Conservation (phyloP, 2,888 invertebrate genomes). For the Rhodophaea formosa region DNA sequence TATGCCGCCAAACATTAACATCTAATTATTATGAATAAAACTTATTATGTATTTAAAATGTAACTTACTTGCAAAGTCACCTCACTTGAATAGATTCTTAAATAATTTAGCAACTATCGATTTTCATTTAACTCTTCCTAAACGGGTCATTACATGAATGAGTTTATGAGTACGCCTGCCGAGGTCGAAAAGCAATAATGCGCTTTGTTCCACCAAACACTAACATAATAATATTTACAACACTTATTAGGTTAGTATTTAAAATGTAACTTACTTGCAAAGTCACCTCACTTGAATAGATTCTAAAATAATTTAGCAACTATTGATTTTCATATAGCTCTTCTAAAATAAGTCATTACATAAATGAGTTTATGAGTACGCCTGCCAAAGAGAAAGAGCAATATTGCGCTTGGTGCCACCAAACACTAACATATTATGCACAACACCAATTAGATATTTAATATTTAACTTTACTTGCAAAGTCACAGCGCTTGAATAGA, state of each 20-base stretch:
- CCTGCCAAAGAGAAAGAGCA: constrained; percentile 60
- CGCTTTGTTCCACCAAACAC: constrained; percentile 66
- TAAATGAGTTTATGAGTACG: constrained; percentile 68
- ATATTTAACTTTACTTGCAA: too few relatives aligned
- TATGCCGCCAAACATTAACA: constrained; percentile 64
- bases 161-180: constrained; percentile 63
- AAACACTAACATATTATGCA: too few relatives aligned
- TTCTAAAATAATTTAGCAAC: constrained; percentile 32
- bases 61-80: too few relatives aligned
- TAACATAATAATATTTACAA: too few relatives aligned
- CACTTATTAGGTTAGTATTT: too few relatives aligned
- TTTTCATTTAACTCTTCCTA: constrained; percentile 73
- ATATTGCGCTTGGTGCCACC: constrained; percentile 71
- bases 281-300: constrained; percentile 1
- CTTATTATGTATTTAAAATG: too few relatives aligned
- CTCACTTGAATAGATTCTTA: constrained; percentile 4
- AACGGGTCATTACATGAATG: constrained; percentile 71
- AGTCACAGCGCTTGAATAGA: background rate
- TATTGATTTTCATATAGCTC: constrained; percentile 75
- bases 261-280: too few relatives aligned
- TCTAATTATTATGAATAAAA: too few relatives aligned
- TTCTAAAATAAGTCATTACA: constrained; percentile 71
- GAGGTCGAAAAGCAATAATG: constrained; percentile 70
- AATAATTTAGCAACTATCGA: constrained; percentile 51
- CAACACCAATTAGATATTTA: too few relatives aligned